A percentile compares a stretch with the other conserved stretches of the same genome.
Evolutionary conservation across 2,113 vertebrate genomes (phyloP).

Genomic region (Megaleporinus macrocephalus): DNA sequence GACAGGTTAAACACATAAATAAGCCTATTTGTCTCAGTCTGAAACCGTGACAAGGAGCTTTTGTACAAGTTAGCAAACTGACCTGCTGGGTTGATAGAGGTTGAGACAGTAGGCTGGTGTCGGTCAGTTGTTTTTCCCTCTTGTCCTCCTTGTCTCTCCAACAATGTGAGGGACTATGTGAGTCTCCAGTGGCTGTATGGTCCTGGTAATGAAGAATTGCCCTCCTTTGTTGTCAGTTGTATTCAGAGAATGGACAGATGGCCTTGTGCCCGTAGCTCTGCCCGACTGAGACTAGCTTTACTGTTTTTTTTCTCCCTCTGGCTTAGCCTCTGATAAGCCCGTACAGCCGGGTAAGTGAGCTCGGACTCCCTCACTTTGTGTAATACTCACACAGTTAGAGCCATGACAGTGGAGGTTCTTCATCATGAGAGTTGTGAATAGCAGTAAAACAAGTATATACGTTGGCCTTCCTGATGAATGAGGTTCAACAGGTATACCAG

Average conservation of each 20-base stretch:
- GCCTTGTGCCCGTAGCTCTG: constrained; percentile 77
- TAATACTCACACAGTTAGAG: constrained; percentile 62
- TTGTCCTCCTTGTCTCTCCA: constrained; percentile 61
- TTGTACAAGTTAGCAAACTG: constrained; percentile 66
- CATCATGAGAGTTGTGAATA: constrained; percentile 7
- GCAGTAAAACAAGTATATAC: background rate
- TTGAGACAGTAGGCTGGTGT: constrained; percentile 37
- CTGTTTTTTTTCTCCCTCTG: constrained; percentile 76
- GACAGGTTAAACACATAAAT: constrained; percentile 32
- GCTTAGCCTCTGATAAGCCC: constrained; percentile 82
- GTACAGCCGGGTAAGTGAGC: constrained; percentile 75
- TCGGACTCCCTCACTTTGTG: constrained; percentile 66
- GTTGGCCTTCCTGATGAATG: background rate
- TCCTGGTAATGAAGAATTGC: constrained; percentile 59
- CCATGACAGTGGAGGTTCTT: background rate
- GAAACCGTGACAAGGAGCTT: constrained; percentile 41
- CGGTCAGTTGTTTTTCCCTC: constrained; percentile 52
- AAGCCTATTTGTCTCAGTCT: constrained; percentile 25
- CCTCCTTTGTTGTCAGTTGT: constrained; percentile 76
- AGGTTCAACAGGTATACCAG: constrained; percentile 18
- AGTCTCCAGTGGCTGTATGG: constrained; percentile 65
- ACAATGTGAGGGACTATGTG: constrained; percentile 59
- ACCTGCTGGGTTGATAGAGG: constrained; percentile 72
- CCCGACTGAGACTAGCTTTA: constrained; percentile 77
- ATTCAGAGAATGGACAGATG: constrained; percentile 80